These are phyloP conservation scores for Aquatica leii DNA, from an alignment of 2,888 invertebrate species.

Conservation along the genomic window DNA sequence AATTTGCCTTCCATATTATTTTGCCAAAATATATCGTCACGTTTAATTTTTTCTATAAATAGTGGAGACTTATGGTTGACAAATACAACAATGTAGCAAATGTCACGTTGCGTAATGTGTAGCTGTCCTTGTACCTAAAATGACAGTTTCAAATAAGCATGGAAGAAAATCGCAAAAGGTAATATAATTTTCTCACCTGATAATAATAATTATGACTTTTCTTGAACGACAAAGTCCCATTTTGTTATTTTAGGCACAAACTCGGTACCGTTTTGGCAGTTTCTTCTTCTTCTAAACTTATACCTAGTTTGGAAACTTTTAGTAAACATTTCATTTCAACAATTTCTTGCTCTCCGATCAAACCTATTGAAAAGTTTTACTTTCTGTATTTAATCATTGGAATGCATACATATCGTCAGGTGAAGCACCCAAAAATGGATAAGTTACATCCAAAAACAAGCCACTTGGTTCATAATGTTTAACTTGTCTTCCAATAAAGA, in stretches of 20 bases:
- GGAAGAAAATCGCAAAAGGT: too few species aligned
- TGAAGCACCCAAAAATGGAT: too few species aligned
- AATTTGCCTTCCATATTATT: neutral
- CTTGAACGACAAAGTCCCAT: neutral
- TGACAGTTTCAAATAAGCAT: too few species aligned
- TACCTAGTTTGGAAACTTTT: too few species aligned
- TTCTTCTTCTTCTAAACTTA: too few species aligned
- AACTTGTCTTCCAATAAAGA: neutral
- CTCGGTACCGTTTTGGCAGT: neutral
- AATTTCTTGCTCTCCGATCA: too few species aligned
- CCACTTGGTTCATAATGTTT: neutral
- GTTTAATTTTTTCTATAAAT: constrained; percentile 3
- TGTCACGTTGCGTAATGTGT: neutral
- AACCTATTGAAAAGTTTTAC: too few species aligned
- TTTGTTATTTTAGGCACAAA: neutral
- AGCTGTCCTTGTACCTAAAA: neutral
- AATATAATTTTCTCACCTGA: too few species aligned
- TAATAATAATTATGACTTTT: neutral
- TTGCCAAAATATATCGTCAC: neutral
- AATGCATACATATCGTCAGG: neutral
- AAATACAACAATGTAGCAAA: too few species aligned
- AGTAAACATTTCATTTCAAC: neutral
- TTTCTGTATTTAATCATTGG: too few species aligned
- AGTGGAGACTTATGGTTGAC: too few species aligned
- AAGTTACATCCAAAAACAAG: neutral